A percentile compares a stretch with the other conserved stretches of the same genome.
Evolutionary conservation across 2,888 invertebrate species (phyloP).

Genomic region (Synanthedon myopaeformis): DNA sequence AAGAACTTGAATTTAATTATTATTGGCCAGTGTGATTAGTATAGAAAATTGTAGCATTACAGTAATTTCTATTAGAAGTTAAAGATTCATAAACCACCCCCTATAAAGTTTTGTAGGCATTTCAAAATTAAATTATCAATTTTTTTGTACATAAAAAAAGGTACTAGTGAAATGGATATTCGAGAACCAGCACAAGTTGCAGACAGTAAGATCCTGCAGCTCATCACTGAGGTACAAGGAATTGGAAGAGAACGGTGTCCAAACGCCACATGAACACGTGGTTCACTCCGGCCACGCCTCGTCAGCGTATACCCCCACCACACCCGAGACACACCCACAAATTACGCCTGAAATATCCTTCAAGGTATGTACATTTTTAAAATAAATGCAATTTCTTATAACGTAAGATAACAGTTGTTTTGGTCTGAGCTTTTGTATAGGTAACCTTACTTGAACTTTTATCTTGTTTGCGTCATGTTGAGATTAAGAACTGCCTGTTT

Average conservation of each 20-base stretch:
- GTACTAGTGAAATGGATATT: conserved; percentile 74
- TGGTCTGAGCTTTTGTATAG: conserved; percentile 6
- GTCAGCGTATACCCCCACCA: conserved; percentile 13
- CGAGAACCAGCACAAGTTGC: conserved; percentile 79
- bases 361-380: conserved; percentile 43
- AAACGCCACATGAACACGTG: conserved; percentile 24
- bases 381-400: neutral
- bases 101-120: no score
- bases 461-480: conserved; percentile 33
- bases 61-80: no score
- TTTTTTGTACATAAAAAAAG: conserved; percentile 25
- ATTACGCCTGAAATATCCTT: conserved; percentile 64
- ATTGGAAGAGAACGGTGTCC: conserved; percentile 42
- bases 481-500: conserved; percentile 16
- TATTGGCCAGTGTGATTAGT: no score
- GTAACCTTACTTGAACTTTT: conserved; percentile 27
- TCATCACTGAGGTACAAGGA: conserved; percentile 63
- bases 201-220: conserved; percentile 72
- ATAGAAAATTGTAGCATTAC: no score
- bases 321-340: conserved; percentile 35
- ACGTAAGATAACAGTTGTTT: conserved; percentile 1
- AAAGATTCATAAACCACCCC: no score
- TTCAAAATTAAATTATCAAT: neutral
- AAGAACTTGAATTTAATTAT: no score
- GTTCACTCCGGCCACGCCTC: conserved; percentile 19